These are phyloP conservation scores for Lepidurus apus DNA, from an alignment of 1,140 invertebrate species.

Conservation along the genomic window DNA sequence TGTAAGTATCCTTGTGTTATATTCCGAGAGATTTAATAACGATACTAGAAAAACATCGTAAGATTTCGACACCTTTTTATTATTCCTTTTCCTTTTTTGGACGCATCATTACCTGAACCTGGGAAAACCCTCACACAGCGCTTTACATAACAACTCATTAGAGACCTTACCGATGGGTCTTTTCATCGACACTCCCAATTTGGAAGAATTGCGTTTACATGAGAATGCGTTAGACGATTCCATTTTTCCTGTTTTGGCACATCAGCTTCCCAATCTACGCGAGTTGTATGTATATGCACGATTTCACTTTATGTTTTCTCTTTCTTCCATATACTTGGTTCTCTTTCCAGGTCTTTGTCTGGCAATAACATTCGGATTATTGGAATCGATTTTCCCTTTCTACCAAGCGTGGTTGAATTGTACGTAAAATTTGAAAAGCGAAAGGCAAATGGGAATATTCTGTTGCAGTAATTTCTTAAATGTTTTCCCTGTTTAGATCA, in stretches of 20 bases:
- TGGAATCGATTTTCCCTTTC: conserved; percentile 7
- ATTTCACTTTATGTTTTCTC: too few relatives aligned
- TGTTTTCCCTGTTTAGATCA: conserved; percentile 17
- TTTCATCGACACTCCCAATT: not conserved
- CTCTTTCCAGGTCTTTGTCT: conserved; percentile 38
- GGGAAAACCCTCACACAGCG: not conserved
- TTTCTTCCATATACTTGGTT: not conserved
- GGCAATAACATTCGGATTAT: conserved; percentile 19
- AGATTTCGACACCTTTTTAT: not conserved
- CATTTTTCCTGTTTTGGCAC: not conserved
- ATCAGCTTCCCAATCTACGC: not conserved
- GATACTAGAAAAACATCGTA: too few relatives aligned
- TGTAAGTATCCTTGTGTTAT: not conserved
- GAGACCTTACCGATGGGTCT: not conserved
- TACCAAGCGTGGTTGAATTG: conserved; percentile 26
- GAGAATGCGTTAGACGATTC: not conserved
- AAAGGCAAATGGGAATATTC: not conserved
- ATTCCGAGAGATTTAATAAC: too few relatives aligned
- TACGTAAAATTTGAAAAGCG: not conserved
- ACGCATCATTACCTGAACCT: too few relatives aligned
- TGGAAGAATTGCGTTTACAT: not conserved
- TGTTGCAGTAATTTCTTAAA: not conserved
- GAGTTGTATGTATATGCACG: not conserved
- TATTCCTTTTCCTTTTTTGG: not conserved
- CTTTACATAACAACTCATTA: not conserved